These are phyloP conservation scores for Champsocephalus gunnari DNA, from an alignment of 2,797 vertebrate genomes.

Conservation along the genomic window DNA sequence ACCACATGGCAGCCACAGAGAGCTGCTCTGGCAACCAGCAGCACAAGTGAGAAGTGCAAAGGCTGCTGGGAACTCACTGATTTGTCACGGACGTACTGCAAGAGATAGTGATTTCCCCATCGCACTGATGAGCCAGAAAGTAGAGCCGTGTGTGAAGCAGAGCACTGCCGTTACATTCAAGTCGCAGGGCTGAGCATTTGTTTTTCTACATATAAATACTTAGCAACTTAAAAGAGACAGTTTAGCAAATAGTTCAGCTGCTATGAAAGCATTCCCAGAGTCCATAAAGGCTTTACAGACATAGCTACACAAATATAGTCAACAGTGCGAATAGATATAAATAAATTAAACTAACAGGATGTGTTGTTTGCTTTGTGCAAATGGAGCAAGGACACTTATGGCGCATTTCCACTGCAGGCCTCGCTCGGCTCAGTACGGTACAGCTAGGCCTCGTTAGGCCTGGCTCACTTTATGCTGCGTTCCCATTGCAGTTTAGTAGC, in stretches of 20 bases:
- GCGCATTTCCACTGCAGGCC: too few relatives aligned
- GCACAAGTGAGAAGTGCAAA: constrained; percentile 3
- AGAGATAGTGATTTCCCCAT: not conserved
- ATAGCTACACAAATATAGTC: not conserved
- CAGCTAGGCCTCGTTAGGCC: too few relatives aligned
- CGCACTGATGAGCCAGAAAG: not conserved
- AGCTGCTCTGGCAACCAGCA: not conserved
- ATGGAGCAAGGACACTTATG: not conserved
- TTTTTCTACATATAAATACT: not conserved
- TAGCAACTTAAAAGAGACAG: not conserved
- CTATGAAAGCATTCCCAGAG: not conserved
- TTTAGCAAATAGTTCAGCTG: not conserved
- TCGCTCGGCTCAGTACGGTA: too few relatives aligned
- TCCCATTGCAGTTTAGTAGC: too few relatives aligned
- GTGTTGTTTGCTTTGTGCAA: not conserved
- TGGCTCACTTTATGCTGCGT: too few relatives aligned
- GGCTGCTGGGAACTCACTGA: not conserved
- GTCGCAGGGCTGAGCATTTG: not conserved
- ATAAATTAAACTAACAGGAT: not conserved
- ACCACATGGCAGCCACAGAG: constrained; percentile 21
- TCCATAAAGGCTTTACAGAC: not conserved
- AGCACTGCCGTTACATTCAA: not conserved
- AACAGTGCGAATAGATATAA: not conserved
- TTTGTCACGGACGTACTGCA: not conserved
- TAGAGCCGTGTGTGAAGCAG: not conserved